Evolutionary conservation across 2,888 invertebrate species (phyloP), one percentile per base, ranked within the genome.

Genomic region (Galerucella pusilla): DNA sequence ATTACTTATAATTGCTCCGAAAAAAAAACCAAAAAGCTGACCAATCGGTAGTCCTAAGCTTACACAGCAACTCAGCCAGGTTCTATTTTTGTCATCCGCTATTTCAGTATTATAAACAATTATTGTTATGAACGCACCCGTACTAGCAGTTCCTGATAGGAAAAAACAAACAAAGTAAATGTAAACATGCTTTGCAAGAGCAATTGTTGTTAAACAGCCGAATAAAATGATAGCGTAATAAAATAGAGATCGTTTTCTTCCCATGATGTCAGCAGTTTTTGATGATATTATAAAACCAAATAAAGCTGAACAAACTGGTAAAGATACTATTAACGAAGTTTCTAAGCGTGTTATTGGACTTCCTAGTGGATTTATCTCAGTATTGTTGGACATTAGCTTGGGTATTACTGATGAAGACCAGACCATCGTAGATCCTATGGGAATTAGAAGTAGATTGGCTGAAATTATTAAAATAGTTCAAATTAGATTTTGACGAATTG

Each of bases 371-470:
- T 69, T 69, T 0, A 49, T 42, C 42, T 46, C 49, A n/a, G 69
- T 42, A 45, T 69, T 46, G 10, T 42, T 69, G 20, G 69, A 69
- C 20, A 45, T 60, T 16, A 69, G 61, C 46, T 69, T 69, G 12
- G 69, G 69, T 25, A 69, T 60, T 25, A 46, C 61, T 7, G 69
- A 46, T 6, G 69, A 69, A 16, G 46, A 14, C 69, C 69, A 69
- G 7, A 67, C 66, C n/a, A 66, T 49, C 1, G 4, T n/a, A 20
- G 49, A 49, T 11, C 66, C 60, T 2, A 63, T 6, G 12, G 35
- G 9, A 12, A 63, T 42, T 35, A 35, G n/a, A 7, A 42, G 35
- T 42, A 63, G 6, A 42, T 63, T 20, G 11, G 42, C 63, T 63
- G 5, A 35, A 63, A 63, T 42, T 42, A 42, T 42, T 42, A 9